Conservation (phyloP, 2,888 invertebrate species). For the Beris morrisii region DNA sequence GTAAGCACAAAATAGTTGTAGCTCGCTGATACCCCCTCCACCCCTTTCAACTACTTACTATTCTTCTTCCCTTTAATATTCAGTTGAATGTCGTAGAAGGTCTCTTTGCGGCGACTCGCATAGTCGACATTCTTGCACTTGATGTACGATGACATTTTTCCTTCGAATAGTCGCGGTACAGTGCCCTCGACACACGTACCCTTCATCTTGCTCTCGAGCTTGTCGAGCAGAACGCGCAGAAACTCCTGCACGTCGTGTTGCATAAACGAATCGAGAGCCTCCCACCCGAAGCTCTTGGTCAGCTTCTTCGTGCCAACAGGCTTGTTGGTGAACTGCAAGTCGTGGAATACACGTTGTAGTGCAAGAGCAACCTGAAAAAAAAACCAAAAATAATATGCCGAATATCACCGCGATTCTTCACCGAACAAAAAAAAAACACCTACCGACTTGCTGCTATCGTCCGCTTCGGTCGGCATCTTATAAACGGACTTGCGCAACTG, state of each 20-base stretch:
- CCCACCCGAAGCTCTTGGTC: conserved; percentile 99
- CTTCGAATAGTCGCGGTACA: conserved; percentile 95
- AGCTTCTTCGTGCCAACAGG: conserved; percentile 99
- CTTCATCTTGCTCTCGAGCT: conserved; percentile 99
- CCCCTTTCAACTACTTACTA: conserved; percentile 48
- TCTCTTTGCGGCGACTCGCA: conserved; percentile 91
- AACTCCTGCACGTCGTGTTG: conserved; percentile 96
- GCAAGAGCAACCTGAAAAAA: conserved; percentile 70
- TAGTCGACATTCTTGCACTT: conserved; percentile 97
- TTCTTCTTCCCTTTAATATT: conserved; percentile 98
- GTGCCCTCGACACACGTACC: conserved; percentile 97
- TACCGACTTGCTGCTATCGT: conserved; percentile 85
- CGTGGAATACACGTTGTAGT: conserved; percentile 96
- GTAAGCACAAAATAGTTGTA: not conserved
- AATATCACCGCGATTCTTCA: no score
- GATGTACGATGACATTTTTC: conserved; percentile 98
- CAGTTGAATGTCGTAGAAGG: conserved; percentile 98
- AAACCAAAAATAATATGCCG: no score
- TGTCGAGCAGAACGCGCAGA: conserved; percentile 86
- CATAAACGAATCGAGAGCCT: conserved; percentile 99
- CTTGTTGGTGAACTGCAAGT: conserved; percentile 95
- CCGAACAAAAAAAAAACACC: not conserved
- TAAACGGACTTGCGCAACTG: conserved; percentile 90
- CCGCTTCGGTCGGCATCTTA: conserved; percentile 98
- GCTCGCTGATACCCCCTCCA: not conserved